A percentile compares a stretch with the other conserved stretches of the same genome.
Evolutionary conservation across 2,797 vertebrate genomes (phyloP).

Genomic region (Ibycter americanus): DNA sequence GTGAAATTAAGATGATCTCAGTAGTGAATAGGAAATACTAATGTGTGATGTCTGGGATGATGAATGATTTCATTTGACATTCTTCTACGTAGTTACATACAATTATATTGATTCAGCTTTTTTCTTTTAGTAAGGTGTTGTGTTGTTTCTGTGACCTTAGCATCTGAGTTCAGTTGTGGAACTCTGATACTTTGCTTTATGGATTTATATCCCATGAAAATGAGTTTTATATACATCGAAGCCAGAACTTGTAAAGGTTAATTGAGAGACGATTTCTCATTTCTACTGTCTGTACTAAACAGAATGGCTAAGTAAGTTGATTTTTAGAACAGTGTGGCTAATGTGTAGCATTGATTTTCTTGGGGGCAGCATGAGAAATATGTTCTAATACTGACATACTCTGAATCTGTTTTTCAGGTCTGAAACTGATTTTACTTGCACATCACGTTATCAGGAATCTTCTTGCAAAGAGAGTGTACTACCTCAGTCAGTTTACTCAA

Average conservation of each 20-base stretch:
- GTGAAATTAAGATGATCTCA: not conserved
- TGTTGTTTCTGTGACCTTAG: not conserved
- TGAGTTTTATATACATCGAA: not conserved
- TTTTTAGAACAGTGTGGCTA: not conserved
- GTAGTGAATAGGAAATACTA: not conserved
- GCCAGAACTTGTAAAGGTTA: not conserved
- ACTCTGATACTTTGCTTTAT: not conserved
- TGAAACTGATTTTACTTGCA: conserved; percentile 61
- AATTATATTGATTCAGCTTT: not conserved
- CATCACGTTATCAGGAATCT: conserved; percentile 32
- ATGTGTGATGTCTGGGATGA: not conserved
- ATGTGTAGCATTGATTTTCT: not conserved
- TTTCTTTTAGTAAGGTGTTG: not conserved
- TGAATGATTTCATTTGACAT: not conserved
- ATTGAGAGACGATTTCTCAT: not conserved
- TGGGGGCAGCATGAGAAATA: not conserved
- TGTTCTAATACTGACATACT: not conserved
- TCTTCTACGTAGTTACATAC: not conserved
- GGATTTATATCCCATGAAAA: not conserved
- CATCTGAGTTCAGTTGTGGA: not conserved
- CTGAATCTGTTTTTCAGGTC: conserved; percentile 29
- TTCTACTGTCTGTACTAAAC: not conserved
- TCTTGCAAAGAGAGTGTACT: conserved; percentile 61
- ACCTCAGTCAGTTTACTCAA: conserved; percentile 78
- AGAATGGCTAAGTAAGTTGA: not conserved